Conservation (phyloP, 2,113 vertebrate genomes). For the Xiphophorus hellerii region DNA sequence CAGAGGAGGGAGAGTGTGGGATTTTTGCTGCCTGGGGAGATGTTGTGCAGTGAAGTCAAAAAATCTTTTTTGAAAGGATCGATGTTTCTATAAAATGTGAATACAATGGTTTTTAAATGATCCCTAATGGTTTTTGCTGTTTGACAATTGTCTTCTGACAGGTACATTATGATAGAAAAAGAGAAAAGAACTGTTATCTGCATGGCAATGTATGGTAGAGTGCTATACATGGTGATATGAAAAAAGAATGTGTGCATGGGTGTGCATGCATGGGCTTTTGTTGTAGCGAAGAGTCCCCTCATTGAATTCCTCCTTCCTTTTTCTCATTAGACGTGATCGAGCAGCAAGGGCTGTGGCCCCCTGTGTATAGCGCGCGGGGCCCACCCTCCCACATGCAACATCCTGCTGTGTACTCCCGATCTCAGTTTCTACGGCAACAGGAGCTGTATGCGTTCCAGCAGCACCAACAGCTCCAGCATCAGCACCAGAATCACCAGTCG, state of each 20-base stretch:
- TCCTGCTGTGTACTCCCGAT: constrained; percentile 90
- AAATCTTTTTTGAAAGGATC: constrained; percentile 26
- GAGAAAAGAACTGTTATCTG: constrained; percentile 27
- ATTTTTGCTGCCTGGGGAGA: constrained; percentile 58
- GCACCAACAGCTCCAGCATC: constrained; percentile 85
- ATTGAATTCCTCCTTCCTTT: constrained; percentile 49
- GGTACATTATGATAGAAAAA: constrained; percentile 49
- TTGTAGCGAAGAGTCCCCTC: constrained; percentile 34
- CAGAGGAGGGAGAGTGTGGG: constrained; percentile 62
- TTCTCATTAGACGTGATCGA: constrained; percentile 93
- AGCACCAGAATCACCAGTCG: constrained; percentile 81
- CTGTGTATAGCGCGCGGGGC: constrained; percentile 90
- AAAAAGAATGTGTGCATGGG: constrained; percentile 8
- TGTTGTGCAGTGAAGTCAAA: constrained; percentile 56
- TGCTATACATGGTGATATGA: constrained; percentile 9
- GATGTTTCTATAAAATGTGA: constrained; percentile 50
- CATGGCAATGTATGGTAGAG: constrained; percentile 15
- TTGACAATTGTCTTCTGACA: constrained; percentile 48
- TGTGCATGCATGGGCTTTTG: constrained; percentile 38
- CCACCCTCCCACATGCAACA: constrained; percentile 93
- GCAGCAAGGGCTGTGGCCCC: constrained; percentile 94
- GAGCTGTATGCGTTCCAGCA: constrained; percentile 94
- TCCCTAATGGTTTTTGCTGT: constrained; percentile 57
- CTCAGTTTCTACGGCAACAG: constrained; percentile 95
- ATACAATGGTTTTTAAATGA: constrained; percentile 58